These are phyloP conservation scores for Euproctis similis DNA, from an alignment of 2,888 invertebrate species.

Conservation along the genomic window DNA sequence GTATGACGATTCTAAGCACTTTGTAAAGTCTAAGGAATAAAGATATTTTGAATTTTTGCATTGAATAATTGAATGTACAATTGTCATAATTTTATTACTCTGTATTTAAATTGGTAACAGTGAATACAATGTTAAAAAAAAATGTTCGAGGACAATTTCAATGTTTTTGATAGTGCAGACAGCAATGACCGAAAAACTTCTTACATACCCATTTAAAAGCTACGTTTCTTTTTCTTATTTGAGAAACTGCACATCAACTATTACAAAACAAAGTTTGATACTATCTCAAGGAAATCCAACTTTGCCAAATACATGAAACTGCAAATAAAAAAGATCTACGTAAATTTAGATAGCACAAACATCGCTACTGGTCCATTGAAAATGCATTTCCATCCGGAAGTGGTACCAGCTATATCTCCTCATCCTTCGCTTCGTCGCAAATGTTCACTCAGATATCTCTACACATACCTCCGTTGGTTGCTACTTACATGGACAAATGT, in stretches of 20 bases:
- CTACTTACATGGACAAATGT: constrained; percentile 16
- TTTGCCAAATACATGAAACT: constrained; percentile 17
- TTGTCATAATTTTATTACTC: too few relatives aligned
- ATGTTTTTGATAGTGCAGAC: too few relatives aligned
- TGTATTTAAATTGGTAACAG: too few relatives aligned
- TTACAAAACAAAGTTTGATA: constrained; percentile 6
- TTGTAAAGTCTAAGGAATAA: too few relatives aligned
- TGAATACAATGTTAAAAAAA: too few relatives aligned
- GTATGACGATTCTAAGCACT: too few relatives aligned
- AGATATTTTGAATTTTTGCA: too few relatives aligned
- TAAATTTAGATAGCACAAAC: constrained; percentile 26
- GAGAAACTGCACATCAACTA: neutral
- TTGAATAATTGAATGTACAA: too few relatives aligned
- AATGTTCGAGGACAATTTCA: too few relatives aligned
- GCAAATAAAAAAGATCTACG: constrained; percentile 19
- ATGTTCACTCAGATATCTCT: constrained; percentile 31
- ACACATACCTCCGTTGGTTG: constrained; percentile 28
- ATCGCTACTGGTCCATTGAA: constrained; percentile 32
- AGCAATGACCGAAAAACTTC: too few relatives aligned
- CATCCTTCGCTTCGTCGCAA: constrained; percentile 45
- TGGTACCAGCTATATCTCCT: constrained; percentile 42
- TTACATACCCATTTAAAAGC: neutral
- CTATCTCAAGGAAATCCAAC: constrained; percentile 7
- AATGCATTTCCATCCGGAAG: constrained; percentile 53
- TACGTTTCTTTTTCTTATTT: neutral